Conservation (phyloP, 2,888 invertebrate species). For the Napeogenes inachia region DNA sequence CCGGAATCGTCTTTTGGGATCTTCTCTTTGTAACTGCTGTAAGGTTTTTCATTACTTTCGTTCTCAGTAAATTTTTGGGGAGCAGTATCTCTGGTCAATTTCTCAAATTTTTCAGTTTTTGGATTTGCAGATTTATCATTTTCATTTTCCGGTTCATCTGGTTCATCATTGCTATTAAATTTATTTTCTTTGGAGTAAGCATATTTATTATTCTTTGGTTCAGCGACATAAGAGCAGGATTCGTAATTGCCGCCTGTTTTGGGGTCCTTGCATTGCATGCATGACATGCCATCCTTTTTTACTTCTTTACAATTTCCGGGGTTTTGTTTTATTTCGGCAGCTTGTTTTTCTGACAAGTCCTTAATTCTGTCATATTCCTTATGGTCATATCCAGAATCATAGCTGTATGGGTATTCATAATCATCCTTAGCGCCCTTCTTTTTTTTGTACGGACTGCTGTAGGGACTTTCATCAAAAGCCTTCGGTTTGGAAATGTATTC, state of each 20-base stretch:
- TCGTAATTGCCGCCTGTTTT: conserved; percentile 87
- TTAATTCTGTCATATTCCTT: conserved; percentile 77
- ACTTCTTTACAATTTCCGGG: conserved; percentile 82
- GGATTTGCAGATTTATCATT: conserved; percentile 54
- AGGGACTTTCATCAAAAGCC: conserved; percentile 67
- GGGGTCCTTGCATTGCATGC: conserved; percentile 84
- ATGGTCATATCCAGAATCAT: conserved; percentile 72
- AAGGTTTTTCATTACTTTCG: conserved; percentile 43
- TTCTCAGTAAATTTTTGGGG: conserved; percentile 48
- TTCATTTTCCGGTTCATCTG: conserved; percentile 66
- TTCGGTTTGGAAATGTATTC: conserved; percentile 71
- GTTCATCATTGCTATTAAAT: conserved; percentile 78
- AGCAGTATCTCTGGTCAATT: conserved; percentile 43
- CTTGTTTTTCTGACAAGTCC: conserved; percentile 79
- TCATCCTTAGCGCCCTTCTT: conserved; percentile 60
- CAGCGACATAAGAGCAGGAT: conserved; percentile 86
- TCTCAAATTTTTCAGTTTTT: conserved; percentile 55
- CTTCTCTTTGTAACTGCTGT: conserved; percentile 45
- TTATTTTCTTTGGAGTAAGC: conserved; percentile 81
- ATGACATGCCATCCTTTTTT: conserved; percentile 81
- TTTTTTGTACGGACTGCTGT: conserved; percentile 68
- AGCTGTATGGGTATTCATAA: conserved; percentile 70
- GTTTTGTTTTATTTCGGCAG: conserved; percentile 79
- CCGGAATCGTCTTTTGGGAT: conserved; percentile 47
- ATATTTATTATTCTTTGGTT: conserved; percentile 83